Evolutionary conservation across 2,888 invertebrate species (phyloP).

Genomic region (Junonia oenone): DNA sequence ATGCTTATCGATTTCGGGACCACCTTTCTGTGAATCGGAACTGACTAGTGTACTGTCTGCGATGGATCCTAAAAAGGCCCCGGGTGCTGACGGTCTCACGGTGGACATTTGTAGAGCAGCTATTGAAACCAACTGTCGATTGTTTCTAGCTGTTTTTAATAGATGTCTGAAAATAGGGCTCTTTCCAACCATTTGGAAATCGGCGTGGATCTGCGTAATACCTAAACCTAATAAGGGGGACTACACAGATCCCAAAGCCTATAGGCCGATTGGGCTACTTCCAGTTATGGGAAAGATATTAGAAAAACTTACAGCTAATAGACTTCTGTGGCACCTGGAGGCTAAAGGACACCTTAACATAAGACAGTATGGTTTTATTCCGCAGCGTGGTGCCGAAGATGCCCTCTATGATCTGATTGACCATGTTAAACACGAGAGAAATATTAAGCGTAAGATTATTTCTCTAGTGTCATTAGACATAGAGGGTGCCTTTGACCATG

Average conservation of each 20-base stretch:
- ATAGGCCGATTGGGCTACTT: conserved; percentile 10
- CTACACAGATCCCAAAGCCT: conserved; percentile 1
- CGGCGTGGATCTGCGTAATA: conserved; percentile 15
- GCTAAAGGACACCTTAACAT: background rate
- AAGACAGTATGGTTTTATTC: conserved; percentile 1
- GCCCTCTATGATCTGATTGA: background rate
- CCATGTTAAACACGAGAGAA: background rate
- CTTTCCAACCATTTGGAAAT: conserved; percentile 28
- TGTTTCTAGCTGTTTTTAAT: no score
- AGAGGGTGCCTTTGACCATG: no score
- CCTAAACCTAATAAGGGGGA: conserved; percentile 16
- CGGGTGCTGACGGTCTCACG: no score
- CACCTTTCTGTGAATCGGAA: no score
- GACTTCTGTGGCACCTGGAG: conserved; percentile 1
- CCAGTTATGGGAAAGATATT: conserved; percentile 6
- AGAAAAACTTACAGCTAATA: background rate
- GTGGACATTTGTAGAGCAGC: no score
- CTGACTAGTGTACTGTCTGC: no score
- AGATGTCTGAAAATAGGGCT: no score
- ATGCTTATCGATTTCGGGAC: no score
- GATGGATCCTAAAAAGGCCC: no score
- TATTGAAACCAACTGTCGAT: no score
- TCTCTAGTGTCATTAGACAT: no score
- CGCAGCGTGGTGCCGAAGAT: background rate
- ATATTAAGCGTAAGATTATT: no score